Evolutionary conservation across 1,140 invertebrate genomes (phyloP), one percentile per base, ranked within the genome.

Genomic region (Anastrepha obliqua): DNA sequence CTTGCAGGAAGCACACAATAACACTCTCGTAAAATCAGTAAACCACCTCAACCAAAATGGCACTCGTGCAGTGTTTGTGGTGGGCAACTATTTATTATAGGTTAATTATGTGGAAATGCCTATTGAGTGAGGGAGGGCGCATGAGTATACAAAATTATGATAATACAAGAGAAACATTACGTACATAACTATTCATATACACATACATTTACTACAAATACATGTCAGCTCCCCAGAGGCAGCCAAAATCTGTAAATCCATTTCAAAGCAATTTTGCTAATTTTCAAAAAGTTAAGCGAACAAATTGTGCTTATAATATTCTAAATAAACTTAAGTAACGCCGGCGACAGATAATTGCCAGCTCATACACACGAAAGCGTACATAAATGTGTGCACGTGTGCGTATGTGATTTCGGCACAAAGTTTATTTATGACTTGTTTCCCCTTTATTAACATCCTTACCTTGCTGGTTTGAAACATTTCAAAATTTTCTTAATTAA

Each of bases 391-490:
- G 64, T 29, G 17, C 20, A 29, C 20, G 20, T 65, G 13, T 74
- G 42, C 42, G 5, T 74, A n/a, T 0, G 67, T 42, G 44, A 74
- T 44, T 74, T 17, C 17, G 42, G 4, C 42, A 74, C 39, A 74
- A 55, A 74, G 42, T 74, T 74, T 74, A 74, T 44, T 44, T 74
- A 74, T 74, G 67, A 74, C 67, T 74, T 74, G 67, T 74, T 74
- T 42, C 44, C 11, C 67, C 67, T 7, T 74, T 74, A 74, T 74
- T 47, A 74, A 47, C 67, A 42, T 39, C 15, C 6, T 47, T 17
- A 39, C 39, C 42, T 44, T 11, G 13, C 44, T 74, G 6, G 39
- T 74, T 74, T 47, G 67, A 74, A 11, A 44, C 67, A 47, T 74
- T 74, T 74, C 3, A 4, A 74, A 74, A 74, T 74, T 47, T 74